These are phyloP conservation scores for Eptatretus burgeri DNA, from an alignment of 2,113 vertebrate species.

Conservation along the genomic window DNA sequence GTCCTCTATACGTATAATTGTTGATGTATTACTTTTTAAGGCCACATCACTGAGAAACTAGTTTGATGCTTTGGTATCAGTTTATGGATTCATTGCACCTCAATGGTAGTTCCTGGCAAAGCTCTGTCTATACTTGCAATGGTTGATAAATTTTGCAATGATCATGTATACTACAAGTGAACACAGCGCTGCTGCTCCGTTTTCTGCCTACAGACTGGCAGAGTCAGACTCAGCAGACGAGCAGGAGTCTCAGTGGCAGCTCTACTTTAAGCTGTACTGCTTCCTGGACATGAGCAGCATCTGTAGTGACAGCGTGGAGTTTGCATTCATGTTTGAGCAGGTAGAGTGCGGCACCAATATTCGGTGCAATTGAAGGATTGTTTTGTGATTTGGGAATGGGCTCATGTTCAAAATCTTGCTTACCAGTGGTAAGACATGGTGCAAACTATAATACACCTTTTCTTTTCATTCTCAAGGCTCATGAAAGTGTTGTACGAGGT, in stretches of 20 bases:
- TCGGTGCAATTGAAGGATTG: too few species aligned
- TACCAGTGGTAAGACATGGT: neutral
- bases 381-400: neutral
- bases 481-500: conserved; percentile 60
- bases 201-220: too few species aligned
- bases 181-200: too few species aligned
- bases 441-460: neutral
- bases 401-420: neutral
- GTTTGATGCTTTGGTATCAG: too few species aligned
- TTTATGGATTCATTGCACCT: too few species aligned
- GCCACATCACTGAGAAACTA: too few species aligned
- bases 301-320: conserved; percentile 69
- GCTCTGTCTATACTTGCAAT: too few species aligned
- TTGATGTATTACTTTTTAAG: too few species aligned
- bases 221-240: neutral
- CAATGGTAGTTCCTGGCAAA: too few species aligned
- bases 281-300: conserved; percentile 64
- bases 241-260: neutral
- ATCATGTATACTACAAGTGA: too few species aligned
- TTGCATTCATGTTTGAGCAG: conserved; percentile 96
- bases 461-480: conserved; percentile 27
- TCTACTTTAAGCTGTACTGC: conserved; percentile 97
- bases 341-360: conserved; percentile 15
- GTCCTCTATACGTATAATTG: too few species aligned
- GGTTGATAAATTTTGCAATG: too few species aligned